Evolutionary conservation across 2,888 invertebrate genomes (phyloP), one percentile per base, ranked within the genome.

Genomic region (Tethea ocularis): DNA sequence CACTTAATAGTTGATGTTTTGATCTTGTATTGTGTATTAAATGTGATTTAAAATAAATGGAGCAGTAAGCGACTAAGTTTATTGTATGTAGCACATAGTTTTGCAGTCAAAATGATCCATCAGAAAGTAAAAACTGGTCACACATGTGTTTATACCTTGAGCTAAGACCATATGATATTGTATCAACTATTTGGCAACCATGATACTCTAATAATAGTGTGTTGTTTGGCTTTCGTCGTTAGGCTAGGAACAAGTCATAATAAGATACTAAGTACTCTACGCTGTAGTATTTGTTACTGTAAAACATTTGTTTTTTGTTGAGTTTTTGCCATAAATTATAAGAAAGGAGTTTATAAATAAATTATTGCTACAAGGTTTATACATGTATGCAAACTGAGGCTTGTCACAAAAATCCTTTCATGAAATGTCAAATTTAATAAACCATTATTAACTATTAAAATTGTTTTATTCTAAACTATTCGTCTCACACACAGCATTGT

Each of bases 381-480:
- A 86, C 83, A 87, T 89, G 88, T 91, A 91, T 82, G 89, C 89
- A 90, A 89, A 87, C 84, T 81, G 90, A 91, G 86, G 92, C 92
- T 93, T 93, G 87, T 91, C 92, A 93, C 88, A 75, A 80, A 85
- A 88, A 90, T 85, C 88, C 89, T 89, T 91, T 91, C 86, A 90
- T 87, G 85, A 91, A 89, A 90, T 91, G 88, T 91, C 89, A 91
- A 91, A 91, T 91, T 89, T 91, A 91, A 91, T 93, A 92, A 90
- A 92, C 88, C 82, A 89, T 86, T 89, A 91, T 84, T 76, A 77
- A 81, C 56, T 64, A 63, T 58, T 63, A 58, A 66, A 46, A 57
- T 65, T 56, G 65, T 74, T 78, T 82, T 61, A 70, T 71, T 71
- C 1, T 2, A 13, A 33, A 13, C 13, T 13, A 3, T 7, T 3